These are phyloP conservation scores for Aquila chrysaetos DNA, from an alignment of 2,797 vertebrate species.

Conservation along the genomic window DNA sequence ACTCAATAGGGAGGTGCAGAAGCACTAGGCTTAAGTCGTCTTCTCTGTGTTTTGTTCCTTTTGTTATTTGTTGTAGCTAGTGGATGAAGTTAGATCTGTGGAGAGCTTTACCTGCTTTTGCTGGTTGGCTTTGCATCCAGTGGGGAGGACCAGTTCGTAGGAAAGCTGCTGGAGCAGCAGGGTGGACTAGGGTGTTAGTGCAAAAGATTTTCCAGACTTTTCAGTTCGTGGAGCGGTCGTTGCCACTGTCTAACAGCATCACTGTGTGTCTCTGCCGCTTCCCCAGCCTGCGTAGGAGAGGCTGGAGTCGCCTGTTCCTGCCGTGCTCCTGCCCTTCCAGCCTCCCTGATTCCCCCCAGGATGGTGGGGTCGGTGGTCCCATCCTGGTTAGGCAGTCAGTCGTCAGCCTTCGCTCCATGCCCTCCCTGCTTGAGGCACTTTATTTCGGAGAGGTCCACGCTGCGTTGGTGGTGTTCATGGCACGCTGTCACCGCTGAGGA, in stretches of 20 bases:
- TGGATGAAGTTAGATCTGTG: background rate
- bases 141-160: background rate
- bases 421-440: accelerated
- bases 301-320: background rate
- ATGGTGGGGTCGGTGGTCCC: background rate
- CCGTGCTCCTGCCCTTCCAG: background rate
- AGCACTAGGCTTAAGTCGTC: background rate
- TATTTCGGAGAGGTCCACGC: accelerated
- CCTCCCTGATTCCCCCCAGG: background rate
- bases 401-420: accelerated
- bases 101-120: background rate
- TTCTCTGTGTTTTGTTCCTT: background rate
- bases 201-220: background rate
- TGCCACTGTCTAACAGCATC: background rate
- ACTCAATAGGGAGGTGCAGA: background rate
- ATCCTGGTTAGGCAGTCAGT: background rate
- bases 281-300: background rate
- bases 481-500: accelerated
- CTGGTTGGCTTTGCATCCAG: background rate
- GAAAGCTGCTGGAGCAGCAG: background rate
- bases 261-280: accelerated
- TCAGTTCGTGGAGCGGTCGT: accelerated
- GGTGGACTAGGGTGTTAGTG: background rate
- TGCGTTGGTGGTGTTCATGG: accelerated
- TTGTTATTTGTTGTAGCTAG: no score